Evolutionary conservation across 2,888 invertebrate species (phyloP).

Genomic region (Hirudinaria manillensis): DNA sequence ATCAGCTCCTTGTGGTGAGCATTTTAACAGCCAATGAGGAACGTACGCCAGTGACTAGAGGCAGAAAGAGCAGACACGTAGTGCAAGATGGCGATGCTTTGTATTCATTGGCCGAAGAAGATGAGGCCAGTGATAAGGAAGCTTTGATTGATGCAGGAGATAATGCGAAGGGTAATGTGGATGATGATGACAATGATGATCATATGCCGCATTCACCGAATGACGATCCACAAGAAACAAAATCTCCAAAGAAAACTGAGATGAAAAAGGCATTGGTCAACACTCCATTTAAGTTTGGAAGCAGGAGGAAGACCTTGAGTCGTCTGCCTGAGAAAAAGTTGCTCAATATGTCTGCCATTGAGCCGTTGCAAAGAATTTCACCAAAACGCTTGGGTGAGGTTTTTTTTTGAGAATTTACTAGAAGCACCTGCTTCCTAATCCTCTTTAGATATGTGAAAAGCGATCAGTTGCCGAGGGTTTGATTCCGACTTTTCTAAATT

Average conservation of each 20-base stretch:
- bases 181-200: slow-evolving; percentile 1
- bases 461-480: too few species aligned
- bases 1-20: too few species aligned
- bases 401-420: too few species aligned
- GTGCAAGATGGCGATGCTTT: neutral
- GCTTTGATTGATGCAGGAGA: neutral
- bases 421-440: too few species aligned
- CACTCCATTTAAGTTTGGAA: neutral
- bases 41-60: too few species aligned
- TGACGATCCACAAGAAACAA: neutral
- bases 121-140: neutral
- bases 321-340: neutral
- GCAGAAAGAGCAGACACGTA: too few species aligned
- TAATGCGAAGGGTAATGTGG: neutral
- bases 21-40: too few species aligned
- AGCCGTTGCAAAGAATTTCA: too few species aligned
- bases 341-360: too few species aligned
- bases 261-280: neutral
- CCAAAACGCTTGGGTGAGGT: too few species aligned
- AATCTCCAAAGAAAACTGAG: neutral
- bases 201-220: neutral
- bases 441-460: too few species aligned
- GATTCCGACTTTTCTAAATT: too few species aligned
- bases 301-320: neutral
- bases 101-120: neutral